These are phyloP conservation scores for Bothrops jararaca DNA, from an alignment of 2,113 vertebrate species.

Conservation along the genomic window DNA sequence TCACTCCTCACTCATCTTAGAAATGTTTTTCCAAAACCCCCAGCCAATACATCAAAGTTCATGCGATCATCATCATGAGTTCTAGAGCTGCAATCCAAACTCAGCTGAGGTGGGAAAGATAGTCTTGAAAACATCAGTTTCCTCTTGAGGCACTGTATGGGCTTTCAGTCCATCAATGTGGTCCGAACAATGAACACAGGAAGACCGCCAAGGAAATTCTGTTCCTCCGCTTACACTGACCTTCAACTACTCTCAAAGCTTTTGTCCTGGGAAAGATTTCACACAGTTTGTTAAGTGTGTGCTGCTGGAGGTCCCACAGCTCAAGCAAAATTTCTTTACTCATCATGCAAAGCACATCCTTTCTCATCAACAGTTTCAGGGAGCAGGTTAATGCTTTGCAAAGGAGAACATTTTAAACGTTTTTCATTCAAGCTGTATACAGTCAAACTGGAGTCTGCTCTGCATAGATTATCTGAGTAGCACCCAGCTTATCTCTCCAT, in stretches of 20 bases:
- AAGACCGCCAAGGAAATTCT: conserved; percentile 21
- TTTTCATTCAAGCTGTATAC: conserved; percentile 50
- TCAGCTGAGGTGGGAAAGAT: not conserved
- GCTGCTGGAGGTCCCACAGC: conserved; percentile 37
- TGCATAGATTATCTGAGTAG: conserved; percentile 52
- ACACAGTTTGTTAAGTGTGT: conserved; percentile 30
- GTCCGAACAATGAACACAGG: conserved; percentile 16
- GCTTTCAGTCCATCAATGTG: not conserved
- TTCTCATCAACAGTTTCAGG: conserved; percentile 31
- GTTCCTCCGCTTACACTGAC: not conserved
- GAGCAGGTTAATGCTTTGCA: conserved; percentile 52
- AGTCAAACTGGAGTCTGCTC: conserved; percentile 41
- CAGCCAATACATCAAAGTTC: not conserved
- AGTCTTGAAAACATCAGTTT: not conserved
- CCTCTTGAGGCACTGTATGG: not conserved
- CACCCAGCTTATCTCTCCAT: conserved; percentile 53
- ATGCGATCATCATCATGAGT: not conserved
- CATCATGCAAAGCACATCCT: conserved; percentile 11
- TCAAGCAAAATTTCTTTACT: not conserved
- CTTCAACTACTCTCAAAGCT: conserved; percentile 20
- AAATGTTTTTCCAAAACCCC: not conserved
- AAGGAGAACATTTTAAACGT: conserved; percentile 55
- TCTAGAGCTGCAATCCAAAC: not conserved
- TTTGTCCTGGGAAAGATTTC: conserved; percentile 31
- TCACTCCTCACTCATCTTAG: not conserved